phyloP scores from a whole-genome alignment of 2,797 vertebrate genomes.

The Hemibagrus guttatus region DNA sequence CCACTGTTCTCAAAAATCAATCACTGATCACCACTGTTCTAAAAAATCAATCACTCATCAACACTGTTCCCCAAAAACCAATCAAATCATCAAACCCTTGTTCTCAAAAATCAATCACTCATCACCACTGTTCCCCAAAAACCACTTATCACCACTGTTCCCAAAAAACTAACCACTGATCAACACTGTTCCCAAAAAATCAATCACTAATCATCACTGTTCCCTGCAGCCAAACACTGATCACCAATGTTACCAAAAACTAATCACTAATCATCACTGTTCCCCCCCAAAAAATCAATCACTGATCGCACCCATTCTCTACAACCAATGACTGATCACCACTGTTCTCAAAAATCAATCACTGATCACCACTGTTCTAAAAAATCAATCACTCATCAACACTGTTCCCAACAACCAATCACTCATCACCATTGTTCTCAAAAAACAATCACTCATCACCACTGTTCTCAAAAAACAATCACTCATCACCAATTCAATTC shows the following conservation, averaged over 20 bases:
- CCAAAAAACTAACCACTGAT: background rate
- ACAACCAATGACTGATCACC: background rate
- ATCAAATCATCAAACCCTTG: background rate
- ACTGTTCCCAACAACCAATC: background rate
- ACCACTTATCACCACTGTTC: background rate
- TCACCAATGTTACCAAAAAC: background rate
- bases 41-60: background rate
- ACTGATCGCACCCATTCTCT: too few species aligned
- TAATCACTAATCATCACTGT: background rate
- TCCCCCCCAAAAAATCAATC: background rate
- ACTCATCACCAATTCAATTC: background rate
- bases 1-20: background rate
- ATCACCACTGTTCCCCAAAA: background rate
- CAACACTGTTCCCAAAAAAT: background rate
- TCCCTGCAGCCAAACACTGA: background rate
- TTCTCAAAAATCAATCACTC: background rate
- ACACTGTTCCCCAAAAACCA: background rate
- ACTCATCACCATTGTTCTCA: background rate
- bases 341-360: background rate
- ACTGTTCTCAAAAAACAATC: background rate
- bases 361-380: background rate
- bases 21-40: background rate
- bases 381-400: background rate
- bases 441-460: background rate
- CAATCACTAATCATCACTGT: background rate